Base-by-base conservation (phyloP, 2,113 vertebrate species). In the Embiotoca jacksoni region DNA sequence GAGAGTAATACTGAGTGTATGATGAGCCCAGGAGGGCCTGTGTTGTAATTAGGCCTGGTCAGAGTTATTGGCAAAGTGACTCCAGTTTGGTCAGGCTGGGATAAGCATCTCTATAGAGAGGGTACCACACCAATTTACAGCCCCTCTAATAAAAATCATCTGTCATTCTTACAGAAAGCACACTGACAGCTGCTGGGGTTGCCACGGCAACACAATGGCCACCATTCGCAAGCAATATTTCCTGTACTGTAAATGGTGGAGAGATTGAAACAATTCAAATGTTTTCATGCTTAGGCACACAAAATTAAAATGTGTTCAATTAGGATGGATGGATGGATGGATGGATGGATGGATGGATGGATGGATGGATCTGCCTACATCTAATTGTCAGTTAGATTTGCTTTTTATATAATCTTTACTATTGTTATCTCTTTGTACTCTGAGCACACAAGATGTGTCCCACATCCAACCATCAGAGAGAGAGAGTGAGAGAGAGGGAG, bases 111-210 rank as follows among this genome's bases (percentile, higher is more conserved):
- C 94, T 83, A 90, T 94, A 80, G 93, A 93, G 93, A 91, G 91
- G 89, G 90, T 91, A 95, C 93, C 83, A 56, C 80, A 91, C 90
- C 93, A 93, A 95, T 96, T 96, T 95, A 95, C 77, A 89, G 89
- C 92, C 92, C 89, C 92, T 95, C 92, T 95, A 95, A 94, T 95
- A 96, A 96, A 96, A 92, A 91, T 89, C 93, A 95, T 96, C 95
- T 95, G 95, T 96, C 96, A 96, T 94, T 86, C 88, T 94, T 94
- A 94, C 84, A 85, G 77, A 87, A 90, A 94, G 88, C 90, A 41
- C 93, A 85, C 91, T 95, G 95, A 95, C 94, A 95, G 95, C 44
- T 92, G 83, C 89, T 74, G 83, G 30, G 3, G 93, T 97, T 92
- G 90, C 92, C 57, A 37, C 91, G 92, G 93, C 89, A 95, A 97